Evolutionary conservation across 2,113 vertebrate genomes (phyloP).

Genomic region (Camelus dromedarius): DNA sequence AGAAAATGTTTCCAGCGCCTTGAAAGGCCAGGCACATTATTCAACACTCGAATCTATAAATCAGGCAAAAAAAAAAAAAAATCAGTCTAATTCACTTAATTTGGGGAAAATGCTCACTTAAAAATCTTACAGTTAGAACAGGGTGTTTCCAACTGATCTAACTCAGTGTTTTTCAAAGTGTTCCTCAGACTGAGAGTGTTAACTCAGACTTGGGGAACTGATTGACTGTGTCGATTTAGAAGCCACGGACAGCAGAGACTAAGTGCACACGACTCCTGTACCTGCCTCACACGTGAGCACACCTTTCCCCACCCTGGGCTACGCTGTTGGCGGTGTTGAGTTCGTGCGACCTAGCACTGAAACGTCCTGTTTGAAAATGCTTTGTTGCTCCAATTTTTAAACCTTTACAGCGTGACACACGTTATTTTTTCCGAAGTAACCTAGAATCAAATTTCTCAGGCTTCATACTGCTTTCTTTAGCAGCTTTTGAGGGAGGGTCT

Average conservation of each 20-base stretch:
- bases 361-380: constrained; percentile 79
- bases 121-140: neutral
- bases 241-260: constrained; percentile 61
- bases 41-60: constrained; percentile 15
- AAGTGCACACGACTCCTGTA: constrained; percentile 63
- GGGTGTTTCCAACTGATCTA: neutral
- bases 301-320: neutral
- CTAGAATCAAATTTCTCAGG: constrained; percentile 85
- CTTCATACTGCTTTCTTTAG: constrained; percentile 78
- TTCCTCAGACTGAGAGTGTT: constrained; percentile 50
- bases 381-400: constrained; percentile 83
- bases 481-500: constrained; percentile 74
- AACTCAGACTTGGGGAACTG: constrained; percentile 62
- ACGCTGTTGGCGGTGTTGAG: constrained; percentile 70
- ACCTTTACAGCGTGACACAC: constrained; percentile 84
- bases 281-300: constrained; percentile 54
- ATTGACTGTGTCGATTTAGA: constrained; percentile 67
- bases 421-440: constrained; percentile 84
- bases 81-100: constrained; percentile 37
- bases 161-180: neutral
- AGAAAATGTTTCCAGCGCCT: constrained; percentile 31
- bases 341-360: constrained; percentile 78
- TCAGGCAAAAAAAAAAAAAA: neutral
- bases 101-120: neutral
- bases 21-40: neutral